Conservation (phyloP, 2,113 vertebrate genomes). For the Oncorhynchus keta region DNA sequence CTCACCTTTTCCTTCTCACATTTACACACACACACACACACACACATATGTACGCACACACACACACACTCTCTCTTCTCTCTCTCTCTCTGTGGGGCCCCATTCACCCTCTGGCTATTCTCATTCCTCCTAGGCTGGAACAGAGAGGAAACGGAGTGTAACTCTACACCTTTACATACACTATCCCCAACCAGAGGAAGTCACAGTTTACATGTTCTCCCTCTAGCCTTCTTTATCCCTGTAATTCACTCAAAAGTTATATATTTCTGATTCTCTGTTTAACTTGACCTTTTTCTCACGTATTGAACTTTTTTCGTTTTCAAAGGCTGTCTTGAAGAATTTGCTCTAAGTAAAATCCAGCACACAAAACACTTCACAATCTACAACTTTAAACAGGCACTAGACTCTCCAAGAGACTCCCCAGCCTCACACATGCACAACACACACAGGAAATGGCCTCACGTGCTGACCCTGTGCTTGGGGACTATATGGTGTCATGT, state of each 20-base stretch:
- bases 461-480: conserved; percentile 38
- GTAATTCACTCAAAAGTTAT: not conserved
- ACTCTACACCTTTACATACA: conserved; percentile 24
- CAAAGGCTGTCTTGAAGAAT: no score
- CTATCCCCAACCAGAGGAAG: conserved; percentile 2
- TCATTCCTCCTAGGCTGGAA: conserved; percentile 30
- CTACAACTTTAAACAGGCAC: no score
- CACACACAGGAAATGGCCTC: conserved; percentile 38
- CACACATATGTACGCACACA: no score
- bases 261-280: no score
- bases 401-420: not conserved
- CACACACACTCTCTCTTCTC: no score
- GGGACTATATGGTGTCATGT: conserved; percentile 49
- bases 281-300: not conserved
- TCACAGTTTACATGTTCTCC: not conserved
- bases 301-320: not conserved
- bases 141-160: conserved; percentile 42
- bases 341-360: not conserved
- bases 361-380: not conserved
- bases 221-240: not conserved
- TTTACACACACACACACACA: no score
- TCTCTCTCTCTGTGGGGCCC: not conserved
- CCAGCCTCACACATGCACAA: conserved; percentile 14
- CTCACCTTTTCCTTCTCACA: no score
- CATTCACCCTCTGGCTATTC: conserved; percentile 26